A percentile compares a stretch with the other conserved stretches of the same genome.
Evolutionary conservation across 2,888 invertebrate genomes (phyloP).

Genomic region (Orchesella flavescens): DNA sequence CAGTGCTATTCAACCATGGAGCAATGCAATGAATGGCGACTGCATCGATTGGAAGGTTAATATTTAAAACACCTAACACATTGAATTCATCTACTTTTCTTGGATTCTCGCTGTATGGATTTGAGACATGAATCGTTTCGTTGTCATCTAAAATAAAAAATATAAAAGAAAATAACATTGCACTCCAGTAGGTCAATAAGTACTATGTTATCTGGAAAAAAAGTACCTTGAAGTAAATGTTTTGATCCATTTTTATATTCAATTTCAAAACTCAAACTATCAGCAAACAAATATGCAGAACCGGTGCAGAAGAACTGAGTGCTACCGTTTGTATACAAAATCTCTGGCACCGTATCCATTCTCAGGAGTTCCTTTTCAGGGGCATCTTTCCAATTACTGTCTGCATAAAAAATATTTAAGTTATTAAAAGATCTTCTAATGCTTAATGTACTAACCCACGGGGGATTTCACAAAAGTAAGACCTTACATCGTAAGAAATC

Average conservation of each 20-base stretch:
- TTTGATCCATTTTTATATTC: slow-evolving; percentile 29
- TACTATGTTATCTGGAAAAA: no score
- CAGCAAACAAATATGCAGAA: slow-evolving; percentile 37
- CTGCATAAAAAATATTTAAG: neutral
- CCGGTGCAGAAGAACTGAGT: slow-evolving; percentile 35
- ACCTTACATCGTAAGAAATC: slow-evolving; percentile 24
- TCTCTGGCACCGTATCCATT: slow-evolving; percentile 24
- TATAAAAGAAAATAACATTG: no score
- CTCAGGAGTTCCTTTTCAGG: slow-evolving; percentile 21
- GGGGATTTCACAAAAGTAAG: no score
- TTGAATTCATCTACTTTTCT: slow-evolving; percentile 47
- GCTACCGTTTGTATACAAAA: slow-evolving; percentile 36
- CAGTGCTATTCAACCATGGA: slow-evolving; percentile 48
- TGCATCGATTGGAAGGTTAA: slow-evolving; percentile 33
- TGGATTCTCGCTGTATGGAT: neutral
- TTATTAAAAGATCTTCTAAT: slow-evolving; percentile 15
- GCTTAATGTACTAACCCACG: no score
- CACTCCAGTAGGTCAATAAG: no score
- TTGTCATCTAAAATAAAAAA: neutral
- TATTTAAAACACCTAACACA: slow-evolving; percentile 34
- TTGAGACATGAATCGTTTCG: neutral
- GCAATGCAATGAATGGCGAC: slow-evolving; percentile 41
- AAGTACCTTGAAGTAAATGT: neutral
- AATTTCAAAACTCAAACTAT: slow-evolving; percentile 38
- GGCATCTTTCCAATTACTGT: slow-evolving; percentile 21